Percentiles rank a stretch among this genome's conserved stretches.
phyloP scores from a whole-genome alignment of 2,888 invertebrate genomes.

The Cryptosula pallasiana region DNA sequence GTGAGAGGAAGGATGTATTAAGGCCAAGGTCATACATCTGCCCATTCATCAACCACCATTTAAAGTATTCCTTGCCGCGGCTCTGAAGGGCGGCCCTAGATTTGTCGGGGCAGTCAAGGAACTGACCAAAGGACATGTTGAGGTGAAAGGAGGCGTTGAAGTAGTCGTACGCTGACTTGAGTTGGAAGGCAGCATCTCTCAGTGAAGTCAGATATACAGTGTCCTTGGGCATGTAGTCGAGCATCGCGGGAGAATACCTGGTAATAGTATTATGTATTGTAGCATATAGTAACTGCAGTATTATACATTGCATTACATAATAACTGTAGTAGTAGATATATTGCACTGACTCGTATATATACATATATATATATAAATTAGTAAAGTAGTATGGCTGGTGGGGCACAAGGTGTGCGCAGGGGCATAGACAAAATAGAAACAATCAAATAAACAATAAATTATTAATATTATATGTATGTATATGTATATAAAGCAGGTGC shows the following conservation, averaged over 20 bases:
- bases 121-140: not conserved
- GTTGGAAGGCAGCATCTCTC: not conserved
- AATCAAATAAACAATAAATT: too few species aligned
- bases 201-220: slow-evolving; percentile 4
- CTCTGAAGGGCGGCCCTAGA: not conserved
- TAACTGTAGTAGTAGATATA: too few species aligned
- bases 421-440: too few species aligned
- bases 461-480: too few species aligned
- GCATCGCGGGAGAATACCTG: not conserved
- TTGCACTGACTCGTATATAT: too few species aligned
- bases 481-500: too few species aligned
- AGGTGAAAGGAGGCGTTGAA: not conserved
- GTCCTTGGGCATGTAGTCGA: slow-evolving; percentile 15
- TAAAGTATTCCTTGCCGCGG: not conserved
- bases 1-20: not conserved
- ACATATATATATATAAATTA: too few species aligned
- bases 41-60: slow-evolving; percentile 12
- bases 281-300: not conserved
- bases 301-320: too few species aligned
- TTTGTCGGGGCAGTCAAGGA: not conserved
- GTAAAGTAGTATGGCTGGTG: too few species aligned
- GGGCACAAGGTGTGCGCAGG: too few species aligned
- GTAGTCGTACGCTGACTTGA: not conserved
- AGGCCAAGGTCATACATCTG: slow-evolving; percentile 13
- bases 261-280: not conserved